Conservation (phyloP, 2,797 vertebrate species). For the Poliocrania exsul region DNA sequence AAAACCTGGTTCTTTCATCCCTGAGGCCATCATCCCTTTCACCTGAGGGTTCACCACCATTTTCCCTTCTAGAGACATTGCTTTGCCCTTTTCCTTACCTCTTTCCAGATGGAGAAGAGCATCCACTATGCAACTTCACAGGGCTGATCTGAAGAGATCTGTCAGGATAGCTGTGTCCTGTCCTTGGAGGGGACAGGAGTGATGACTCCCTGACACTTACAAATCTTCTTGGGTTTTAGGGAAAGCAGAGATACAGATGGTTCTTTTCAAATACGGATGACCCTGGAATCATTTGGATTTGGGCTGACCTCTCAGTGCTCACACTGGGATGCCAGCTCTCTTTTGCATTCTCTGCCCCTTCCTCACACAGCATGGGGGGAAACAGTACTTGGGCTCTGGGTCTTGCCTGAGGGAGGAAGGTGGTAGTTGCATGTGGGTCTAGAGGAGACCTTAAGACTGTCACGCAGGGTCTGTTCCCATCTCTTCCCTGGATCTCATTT, state of each 20-base stretch:
- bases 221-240: background rate
- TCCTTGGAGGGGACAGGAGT: background rate
- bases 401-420: background rate
- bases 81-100: background rate
- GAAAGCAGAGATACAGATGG: background rate
- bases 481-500: background rate
- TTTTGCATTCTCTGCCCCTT: background rate
- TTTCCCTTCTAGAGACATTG: background rate
- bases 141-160: background rate
- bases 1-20: background rate
- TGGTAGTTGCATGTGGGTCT: background rate
- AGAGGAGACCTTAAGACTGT: background rate
- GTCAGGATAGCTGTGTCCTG: background rate
- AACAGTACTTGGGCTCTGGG: accelerated
- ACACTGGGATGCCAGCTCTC: background rate
- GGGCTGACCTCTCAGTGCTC: background rate
- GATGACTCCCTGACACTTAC: background rate
- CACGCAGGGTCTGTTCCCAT: background rate
- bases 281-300: accelerated
- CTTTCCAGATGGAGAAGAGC: background rate
- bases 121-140: background rate
- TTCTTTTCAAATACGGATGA: background rate
- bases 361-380: accelerated
- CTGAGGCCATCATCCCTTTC: background rate
- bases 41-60: background rate